Evolutionary conservation across 2,797 vertebrate species (phyloP).

Genomic region (Lithobates pipiens): DNA sequence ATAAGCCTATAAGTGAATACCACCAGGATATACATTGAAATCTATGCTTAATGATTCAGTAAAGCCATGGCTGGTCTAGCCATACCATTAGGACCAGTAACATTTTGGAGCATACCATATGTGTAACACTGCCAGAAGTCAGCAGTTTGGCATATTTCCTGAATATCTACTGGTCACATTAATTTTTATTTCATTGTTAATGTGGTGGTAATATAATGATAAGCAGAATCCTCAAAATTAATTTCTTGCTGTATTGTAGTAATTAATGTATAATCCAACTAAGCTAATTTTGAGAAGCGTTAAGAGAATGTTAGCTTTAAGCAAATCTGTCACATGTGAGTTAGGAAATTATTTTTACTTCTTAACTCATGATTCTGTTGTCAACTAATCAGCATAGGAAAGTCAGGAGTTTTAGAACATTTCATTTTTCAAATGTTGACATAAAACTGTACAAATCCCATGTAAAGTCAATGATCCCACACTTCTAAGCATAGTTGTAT

Average conservation of each 20-base stretch:
- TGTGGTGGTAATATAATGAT: background rate
- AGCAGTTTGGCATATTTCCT: background rate
- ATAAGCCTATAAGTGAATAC: background rate
- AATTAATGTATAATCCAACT: too few species aligned
- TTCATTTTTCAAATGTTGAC: too few species aligned
- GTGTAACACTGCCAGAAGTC: background rate
- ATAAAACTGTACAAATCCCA: too few species aligned
- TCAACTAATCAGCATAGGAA: too few species aligned
- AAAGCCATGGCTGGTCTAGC: background rate
- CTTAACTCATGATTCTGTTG: too few species aligned
- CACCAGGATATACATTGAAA: constrained; percentile 4
- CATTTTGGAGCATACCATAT: background rate
- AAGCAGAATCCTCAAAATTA: background rate
- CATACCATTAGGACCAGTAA: background rate
- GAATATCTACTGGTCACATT: background rate
- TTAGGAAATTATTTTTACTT: too few species aligned
- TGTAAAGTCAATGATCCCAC: too few species aligned
- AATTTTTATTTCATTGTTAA: background rate
- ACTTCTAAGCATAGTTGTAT: too few species aligned
- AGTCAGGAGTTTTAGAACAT: too few species aligned
- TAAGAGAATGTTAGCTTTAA: too few species aligned
- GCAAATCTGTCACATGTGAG: too few species aligned
- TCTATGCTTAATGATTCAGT: background rate
- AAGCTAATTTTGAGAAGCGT: too few species aligned
- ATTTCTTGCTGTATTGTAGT: background rate